Conservation (phyloP, 2,888 invertebrate species). For the Mylabris sibirica region DNA sequence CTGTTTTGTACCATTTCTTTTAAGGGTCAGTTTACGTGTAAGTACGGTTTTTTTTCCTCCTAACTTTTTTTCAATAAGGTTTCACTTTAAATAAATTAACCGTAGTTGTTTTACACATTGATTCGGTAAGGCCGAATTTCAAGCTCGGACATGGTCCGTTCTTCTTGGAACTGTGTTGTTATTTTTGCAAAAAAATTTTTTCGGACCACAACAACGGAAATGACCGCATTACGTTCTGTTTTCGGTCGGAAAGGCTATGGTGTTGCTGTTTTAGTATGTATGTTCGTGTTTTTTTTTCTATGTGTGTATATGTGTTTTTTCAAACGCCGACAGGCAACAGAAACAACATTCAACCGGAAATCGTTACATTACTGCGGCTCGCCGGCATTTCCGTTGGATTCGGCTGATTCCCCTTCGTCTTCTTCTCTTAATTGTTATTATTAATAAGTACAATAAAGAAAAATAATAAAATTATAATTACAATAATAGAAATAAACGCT, state of each 20-base stretch:
- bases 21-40: background rate
- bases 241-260: background rate
- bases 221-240: background rate
- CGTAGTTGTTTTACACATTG: too few species aligned
- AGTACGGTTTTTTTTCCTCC: background rate
- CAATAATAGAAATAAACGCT: background rate
- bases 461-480: background rate
- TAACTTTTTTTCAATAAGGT: background rate
- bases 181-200: background rate
- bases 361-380: constrained; percentile 38
- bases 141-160: too few species aligned
- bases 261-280: too few species aligned
- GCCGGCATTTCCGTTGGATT: constrained; percentile 38
- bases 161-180: too few species aligned
- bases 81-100: background rate
- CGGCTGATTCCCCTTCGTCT: constrained; percentile 25
- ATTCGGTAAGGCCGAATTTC: too few species aligned
- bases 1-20: background rate
- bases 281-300: background rate
- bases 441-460: background rate
- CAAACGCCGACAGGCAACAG: background rate
- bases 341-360: constrained; percentile 31
- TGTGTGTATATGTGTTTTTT: background rate
- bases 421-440: background rate
- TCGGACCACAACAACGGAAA: background rate